These are phyloP conservation scores for Habrosyne pyritoides DNA, from an alignment of 2,888 invertebrate genomes.

Conservation along the genomic window DNA sequence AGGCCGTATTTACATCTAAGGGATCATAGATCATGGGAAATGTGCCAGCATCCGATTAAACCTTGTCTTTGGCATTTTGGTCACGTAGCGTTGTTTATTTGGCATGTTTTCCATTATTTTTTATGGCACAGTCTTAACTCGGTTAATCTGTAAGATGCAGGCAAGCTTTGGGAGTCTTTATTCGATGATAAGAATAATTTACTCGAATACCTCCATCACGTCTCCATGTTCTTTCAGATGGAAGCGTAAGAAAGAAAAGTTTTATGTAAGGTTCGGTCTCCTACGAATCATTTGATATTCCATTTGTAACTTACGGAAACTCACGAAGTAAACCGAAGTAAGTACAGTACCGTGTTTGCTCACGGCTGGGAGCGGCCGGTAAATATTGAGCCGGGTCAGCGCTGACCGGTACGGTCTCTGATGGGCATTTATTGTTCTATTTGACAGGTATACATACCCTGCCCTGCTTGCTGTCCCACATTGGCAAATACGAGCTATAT, in stretches of 20 bases:
- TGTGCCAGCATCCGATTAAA: not conserved
- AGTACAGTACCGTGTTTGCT: constrained; percentile 24
- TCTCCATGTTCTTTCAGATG: no score
- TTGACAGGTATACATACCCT: not conserved
- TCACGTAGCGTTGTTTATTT: not conserved
- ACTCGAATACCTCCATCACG: no score
- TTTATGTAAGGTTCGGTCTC: no score
- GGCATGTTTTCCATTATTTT: not conserved
- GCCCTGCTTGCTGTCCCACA: not conserved
- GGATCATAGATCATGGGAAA: not conserved
- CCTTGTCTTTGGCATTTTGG: not conserved
- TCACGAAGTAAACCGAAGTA: constrained; percentile 16
- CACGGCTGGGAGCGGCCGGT: constrained; percentile 20
- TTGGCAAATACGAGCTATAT: not conserved
- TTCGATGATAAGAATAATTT: not conserved
- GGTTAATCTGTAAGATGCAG: not conserved
- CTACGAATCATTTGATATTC: no score
- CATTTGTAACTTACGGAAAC: no score
- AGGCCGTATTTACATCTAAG: not conserved
- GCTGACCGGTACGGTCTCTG: not conserved
- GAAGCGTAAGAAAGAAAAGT: no score
- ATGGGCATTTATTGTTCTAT: not conserved
- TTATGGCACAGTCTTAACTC: not conserved
- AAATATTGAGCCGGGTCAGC: constrained; percentile 16
- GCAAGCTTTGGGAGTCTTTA: not conserved